Conservation (phyloP, 2,797 vertebrate genomes). For the Euphonia xanthogaster region DNA sequence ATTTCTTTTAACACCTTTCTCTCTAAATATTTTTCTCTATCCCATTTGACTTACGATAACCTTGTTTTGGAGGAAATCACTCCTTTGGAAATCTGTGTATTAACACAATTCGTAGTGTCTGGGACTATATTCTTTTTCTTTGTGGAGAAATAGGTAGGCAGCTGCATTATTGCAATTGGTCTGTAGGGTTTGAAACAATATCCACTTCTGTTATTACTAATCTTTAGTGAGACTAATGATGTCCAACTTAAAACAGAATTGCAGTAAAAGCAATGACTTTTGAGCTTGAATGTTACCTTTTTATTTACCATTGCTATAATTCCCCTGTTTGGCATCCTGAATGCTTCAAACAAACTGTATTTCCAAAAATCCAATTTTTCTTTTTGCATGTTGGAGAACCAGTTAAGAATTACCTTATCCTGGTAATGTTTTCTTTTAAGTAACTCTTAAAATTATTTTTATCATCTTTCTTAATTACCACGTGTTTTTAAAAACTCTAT, state of each 20-base stretch:
- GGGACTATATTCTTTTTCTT: not conserved
- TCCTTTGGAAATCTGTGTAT: not conserved
- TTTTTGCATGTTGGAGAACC: not conserved
- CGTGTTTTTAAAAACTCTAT: fast-evolving
- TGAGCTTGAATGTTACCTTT: not conserved
- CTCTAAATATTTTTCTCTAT: not conserved
- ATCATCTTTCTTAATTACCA: not conserved
- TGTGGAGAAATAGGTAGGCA: not conserved
- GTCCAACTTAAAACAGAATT: not conserved
- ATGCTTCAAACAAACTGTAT: not conserved
- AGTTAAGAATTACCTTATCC: not conserved
- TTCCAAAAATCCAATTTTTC: not conserved
- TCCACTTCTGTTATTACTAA: not conserved
- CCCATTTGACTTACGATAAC: not conserved
- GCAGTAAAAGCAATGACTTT: not conserved
- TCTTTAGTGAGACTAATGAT: not conserved
- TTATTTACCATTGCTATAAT: not conserved
- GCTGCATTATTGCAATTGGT: not conserved
- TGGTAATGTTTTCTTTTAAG: not conserved
- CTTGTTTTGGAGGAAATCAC: not conserved
- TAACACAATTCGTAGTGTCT: not conserved
- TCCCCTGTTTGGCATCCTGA: not conserved
- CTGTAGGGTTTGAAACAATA: not conserved
- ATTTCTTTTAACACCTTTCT: not conserved
- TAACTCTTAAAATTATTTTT: not conserved